Evolutionary conservation across 1,140 invertebrate species (phyloP).

Genomic region (Drosophila ogumai): DNA sequence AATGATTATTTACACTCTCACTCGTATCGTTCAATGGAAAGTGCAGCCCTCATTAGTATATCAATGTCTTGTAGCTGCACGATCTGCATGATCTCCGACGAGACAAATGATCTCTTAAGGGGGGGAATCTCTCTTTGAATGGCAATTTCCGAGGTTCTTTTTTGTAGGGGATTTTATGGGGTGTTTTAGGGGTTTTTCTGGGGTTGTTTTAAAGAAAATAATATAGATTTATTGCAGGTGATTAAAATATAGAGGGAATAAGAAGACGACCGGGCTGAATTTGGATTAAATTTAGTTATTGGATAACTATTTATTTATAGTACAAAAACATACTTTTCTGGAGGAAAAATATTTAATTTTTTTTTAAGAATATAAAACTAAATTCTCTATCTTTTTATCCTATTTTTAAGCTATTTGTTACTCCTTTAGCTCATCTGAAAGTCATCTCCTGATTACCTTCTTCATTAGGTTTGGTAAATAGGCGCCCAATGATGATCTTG

Average conservation of each 20-base stretch:
- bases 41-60: conserved; percentile 66
- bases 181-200: neutral
- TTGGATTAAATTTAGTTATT: too few relatives aligned
- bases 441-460: conserved; percentile 22
- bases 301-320: neutral
- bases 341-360: neutral
- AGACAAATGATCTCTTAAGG: conserved; percentile 15
- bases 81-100: conserved; percentile 39
- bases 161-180: neutral
- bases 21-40: conserved; percentile 62
- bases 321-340: neutral
- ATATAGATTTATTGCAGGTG: neutral
- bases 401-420: neutral
- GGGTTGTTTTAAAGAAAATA: neutral
- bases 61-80: conserved; percentile 62
- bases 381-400: neutral
- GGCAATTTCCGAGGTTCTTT: neutral
- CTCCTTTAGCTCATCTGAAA: conserved; percentile 14
- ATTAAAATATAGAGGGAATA: neutral
- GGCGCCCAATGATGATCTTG: conserved; percentile 26
- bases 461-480: conserved; percentile 13
- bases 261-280: too few relatives aligned
- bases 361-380: neutral
- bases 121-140: conserved; percentile 1
- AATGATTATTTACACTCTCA: conserved; percentile 68